Evolutionary conservation across 2,797 vertebrate species (phyloP).

Genomic region (Chaetophractus vellerosus): DNA sequence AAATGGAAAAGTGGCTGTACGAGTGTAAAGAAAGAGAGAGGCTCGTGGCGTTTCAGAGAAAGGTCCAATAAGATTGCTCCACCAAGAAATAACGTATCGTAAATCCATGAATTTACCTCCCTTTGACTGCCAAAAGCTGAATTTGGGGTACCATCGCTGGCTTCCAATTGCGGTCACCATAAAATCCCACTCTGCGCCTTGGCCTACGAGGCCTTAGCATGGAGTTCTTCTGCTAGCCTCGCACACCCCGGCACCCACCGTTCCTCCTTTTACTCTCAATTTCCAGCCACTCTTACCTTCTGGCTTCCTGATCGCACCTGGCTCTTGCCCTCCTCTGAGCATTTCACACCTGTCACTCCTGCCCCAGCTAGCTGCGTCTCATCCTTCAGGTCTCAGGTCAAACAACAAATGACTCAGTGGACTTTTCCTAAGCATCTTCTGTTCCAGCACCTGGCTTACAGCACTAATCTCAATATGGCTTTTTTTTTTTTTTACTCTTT

Average conservation of each 20-base stretch:
- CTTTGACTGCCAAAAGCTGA: neutral
- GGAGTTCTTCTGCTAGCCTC: rapidly evolving
- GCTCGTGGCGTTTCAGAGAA: neutral
- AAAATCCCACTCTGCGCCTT: neutral
- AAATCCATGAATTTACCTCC: neutral
- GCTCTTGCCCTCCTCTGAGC: neutral
- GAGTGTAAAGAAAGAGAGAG: neutral
- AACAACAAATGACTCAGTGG: neutral
- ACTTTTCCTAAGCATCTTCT: neutral
- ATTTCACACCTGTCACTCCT: neutral
- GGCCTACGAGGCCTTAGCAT: rapidly evolving
- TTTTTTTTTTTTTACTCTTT: neutral
- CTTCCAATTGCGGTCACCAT: neutral
- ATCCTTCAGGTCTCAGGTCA: neutral
- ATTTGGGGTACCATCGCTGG: neutral
- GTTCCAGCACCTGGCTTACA: neutral
- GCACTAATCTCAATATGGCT: neutral
- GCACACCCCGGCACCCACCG: too few relatives aligned
- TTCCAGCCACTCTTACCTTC: neutral
- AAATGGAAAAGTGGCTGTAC: neutral
- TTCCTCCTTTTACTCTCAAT: neutral
- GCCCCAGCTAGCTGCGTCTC: neutral
- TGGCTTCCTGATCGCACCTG: neutral
- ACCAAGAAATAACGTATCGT: neutral
- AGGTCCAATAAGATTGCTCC: neutral